Conservation (phyloP, 2,888 invertebrate species). For the Drosophila vallismaia region DNA sequence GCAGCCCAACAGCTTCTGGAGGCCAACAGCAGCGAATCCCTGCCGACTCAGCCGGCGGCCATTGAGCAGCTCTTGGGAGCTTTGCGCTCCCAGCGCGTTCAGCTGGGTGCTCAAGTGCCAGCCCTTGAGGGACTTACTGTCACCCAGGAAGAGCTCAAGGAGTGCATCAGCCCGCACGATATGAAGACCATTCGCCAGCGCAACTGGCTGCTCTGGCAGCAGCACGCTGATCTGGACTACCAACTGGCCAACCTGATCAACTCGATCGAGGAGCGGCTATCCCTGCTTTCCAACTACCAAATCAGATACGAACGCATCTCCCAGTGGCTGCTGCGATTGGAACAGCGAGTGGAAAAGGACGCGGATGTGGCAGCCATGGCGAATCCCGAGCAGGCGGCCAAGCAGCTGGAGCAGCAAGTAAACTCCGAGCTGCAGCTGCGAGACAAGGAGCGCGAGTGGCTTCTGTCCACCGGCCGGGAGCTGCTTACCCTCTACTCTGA, state of each 20-base stretch:
- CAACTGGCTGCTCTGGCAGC: conserved; percentile 91
- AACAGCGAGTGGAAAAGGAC: conserved; percentile 87
- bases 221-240: conserved; percentile 92
- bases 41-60: conserved; percentile 86
- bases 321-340: conserved; percentile 89
- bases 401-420: conserved; percentile 89
- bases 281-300: conserved; percentile 89
- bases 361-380: conserved; percentile 85
- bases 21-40: conserved; percentile 85
- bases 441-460: conserved; percentile 91
- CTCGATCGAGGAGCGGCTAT: conserved; percentile 89
- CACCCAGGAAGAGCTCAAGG: conserved; percentile 92
- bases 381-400: conserved; percentile 90
- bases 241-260: conserved; percentile 90
- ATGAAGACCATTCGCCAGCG: conserved; percentile 91
- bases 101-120: conserved; percentile 83
- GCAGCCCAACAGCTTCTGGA: conserved; percentile 87
- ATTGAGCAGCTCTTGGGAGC: conserved; percentile 88
- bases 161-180: conserved; percentile 93
- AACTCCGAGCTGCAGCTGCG: conserved; percentile 90
- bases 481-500: conserved; percentile 87
- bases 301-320: conserved; percentile 87
- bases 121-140: conserved; percentile 90
- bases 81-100: conserved; percentile 86
- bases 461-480: conserved; percentile 88